Evolutionary conservation across 2,113 vertebrate genomes (phyloP).

Genomic region (Protomyctophum bolini): DNA sequence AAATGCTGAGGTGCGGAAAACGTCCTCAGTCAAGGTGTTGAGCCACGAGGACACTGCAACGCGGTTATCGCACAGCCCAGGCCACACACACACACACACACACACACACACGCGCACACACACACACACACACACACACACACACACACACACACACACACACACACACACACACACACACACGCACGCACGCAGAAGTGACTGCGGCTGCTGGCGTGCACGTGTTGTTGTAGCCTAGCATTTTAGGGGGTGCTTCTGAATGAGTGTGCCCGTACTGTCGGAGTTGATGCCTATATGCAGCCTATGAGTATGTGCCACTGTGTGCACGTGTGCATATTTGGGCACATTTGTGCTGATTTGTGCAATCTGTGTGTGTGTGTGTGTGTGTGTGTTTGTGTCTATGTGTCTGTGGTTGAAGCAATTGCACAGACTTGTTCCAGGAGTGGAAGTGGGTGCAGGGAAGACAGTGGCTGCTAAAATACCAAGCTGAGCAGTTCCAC

Average conservation of each 20-base stretch:
- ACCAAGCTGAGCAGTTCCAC: slow-evolving; percentile 41
- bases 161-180: no score
- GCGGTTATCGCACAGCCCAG: slow-evolving; percentile 66
- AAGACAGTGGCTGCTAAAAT: slow-evolving; percentile 53
- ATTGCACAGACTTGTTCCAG: slow-evolving; percentile 41
- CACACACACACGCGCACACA: no score
- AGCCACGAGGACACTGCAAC: slow-evolving; percentile 59
- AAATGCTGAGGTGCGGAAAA: slow-evolving; percentile 56
- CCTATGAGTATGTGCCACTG: not conserved
- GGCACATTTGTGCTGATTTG: slow-evolving; percentile 35
- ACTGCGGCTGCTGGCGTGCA: slow-evolving; percentile 31
- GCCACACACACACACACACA: slow-evolving; percentile 37
- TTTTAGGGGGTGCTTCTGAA: not conserved
- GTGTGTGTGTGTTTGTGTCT: slow-evolving; percentile 19
- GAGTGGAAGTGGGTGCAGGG: slow-evolving; percentile 46
- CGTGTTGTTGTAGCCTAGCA: no score
- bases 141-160: no score
- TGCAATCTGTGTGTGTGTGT: not conserved
- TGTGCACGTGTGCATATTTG: not conserved
- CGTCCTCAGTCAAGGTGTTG: slow-evolving; percentile 65
- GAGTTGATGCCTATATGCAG: not conserved
- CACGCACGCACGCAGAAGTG: slow-evolving; percentile 16
- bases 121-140: no score
- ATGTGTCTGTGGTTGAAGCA: slow-evolving; percentile 26
- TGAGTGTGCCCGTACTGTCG: slow-evolving; percentile 28